These are phyloP conservation scores for Numida meleagris DNA, from an alignment of 2,113 vertebrate species.

Conservation along the genomic window DNA sequence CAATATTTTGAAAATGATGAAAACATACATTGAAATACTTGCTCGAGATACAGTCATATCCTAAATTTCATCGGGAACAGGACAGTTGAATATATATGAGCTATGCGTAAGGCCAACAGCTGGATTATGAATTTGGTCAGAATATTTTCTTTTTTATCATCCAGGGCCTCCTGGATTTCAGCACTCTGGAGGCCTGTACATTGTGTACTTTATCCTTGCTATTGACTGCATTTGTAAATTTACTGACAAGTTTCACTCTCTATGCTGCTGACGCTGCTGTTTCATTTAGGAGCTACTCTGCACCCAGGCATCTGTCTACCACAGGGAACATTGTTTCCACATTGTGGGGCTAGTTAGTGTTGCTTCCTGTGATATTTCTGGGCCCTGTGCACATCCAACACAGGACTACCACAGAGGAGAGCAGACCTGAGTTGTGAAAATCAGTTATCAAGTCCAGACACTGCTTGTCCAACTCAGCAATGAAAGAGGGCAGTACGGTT, in stretches of 20 bases:
- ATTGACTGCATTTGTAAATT: too few species aligned
- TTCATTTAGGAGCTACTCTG: neutral
- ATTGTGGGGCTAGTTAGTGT: neutral
- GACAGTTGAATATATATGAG: neutral
- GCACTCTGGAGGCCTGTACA: neutral
- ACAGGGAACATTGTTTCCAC: neutral
- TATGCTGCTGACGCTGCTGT: neutral
- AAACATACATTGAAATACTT: neutral
- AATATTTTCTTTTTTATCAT: neutral
- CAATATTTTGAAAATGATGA: neutral
- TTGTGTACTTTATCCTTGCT: neutral
- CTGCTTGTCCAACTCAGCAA: neutral
- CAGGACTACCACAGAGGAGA: neutral
- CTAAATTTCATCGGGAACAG: neutral
- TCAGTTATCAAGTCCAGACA: accelerated
- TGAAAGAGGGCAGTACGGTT: neutral
- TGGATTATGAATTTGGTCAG: neutral
- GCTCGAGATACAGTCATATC: neutral
- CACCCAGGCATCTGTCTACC: neutral
- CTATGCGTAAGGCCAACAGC: neutral
- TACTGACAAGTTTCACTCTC: neutral
- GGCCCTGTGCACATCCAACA: neutral
- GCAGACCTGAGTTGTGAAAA: accelerated
- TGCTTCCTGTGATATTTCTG: neutral
- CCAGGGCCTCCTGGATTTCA: too few species aligned